Conservation (phyloP, 2,888 invertebrate species). For the Lordiphosa fenestrarum region DNA sequence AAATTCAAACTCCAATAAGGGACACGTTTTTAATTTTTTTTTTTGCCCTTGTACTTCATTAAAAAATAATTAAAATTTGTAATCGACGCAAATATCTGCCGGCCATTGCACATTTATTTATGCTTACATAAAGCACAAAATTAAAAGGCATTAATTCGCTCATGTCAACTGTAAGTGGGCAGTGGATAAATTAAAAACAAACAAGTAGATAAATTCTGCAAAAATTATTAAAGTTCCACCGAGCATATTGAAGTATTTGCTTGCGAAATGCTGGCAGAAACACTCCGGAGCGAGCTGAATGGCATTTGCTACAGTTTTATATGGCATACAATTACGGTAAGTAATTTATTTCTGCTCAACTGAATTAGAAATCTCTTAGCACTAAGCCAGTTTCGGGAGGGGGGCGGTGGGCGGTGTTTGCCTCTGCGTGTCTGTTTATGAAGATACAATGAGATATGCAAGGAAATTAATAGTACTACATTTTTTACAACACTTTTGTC, state of each 20-base stretch:
- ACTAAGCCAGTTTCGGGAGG: slow-evolving; percentile 62
- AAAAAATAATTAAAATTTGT: slow-evolving; percentile 71
- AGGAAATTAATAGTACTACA: slow-evolving; percentile 72
- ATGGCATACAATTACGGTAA: slow-evolving; percentile 73
- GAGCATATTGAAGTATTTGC: slow-evolving; percentile 6
- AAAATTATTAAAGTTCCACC: slow-evolving; percentile 32
- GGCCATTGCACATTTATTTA: slow-evolving; percentile 69
- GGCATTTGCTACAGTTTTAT: slow-evolving; percentile 61
- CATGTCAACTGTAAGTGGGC: slow-evolving; percentile 66
- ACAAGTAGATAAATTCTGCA: slow-evolving; percentile 51
- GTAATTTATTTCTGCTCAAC: slow-evolving; percentile 75
- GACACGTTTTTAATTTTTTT: slow-evolving; percentile 15
- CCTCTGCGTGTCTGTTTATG: slow-evolving; percentile 57
- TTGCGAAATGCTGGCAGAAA: slow-evolving; percentile 10
- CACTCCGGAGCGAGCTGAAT: slow-evolving; percentile 22
- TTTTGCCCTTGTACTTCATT: slow-evolving; percentile 57
- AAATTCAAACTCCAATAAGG: slow-evolving; percentile 42
- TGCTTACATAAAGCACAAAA: slow-evolving; percentile 65
- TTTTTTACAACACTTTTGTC: slow-evolving; percentile 74
- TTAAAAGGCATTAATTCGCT: slow-evolving; percentile 71
- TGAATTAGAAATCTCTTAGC: slow-evolving; percentile 74
- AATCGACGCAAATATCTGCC: slow-evolving; percentile 63
- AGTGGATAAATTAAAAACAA: slow-evolving; percentile 68
- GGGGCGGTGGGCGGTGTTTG: slow-evolving; percentile 7
- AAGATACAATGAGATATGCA: slow-evolving; percentile 74